A percentile compares a stretch with the other conserved stretches of the same genome.
Conservation (phyloP, 2,113 vertebrate genomes). For the Python bivittatus region DNA sequence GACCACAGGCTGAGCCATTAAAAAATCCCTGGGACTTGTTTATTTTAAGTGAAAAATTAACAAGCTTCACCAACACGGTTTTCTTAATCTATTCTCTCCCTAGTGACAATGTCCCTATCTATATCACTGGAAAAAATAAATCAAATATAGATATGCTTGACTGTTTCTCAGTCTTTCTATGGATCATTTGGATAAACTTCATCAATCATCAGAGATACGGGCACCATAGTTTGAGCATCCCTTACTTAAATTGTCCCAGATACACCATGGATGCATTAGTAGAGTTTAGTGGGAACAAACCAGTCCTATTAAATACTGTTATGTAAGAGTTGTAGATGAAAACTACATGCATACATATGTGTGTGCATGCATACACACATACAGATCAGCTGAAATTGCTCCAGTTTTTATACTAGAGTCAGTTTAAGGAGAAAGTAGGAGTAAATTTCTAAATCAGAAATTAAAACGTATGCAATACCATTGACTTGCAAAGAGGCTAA, state of each 20-base stretch:
- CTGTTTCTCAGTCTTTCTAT: background rate
- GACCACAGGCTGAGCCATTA: background rate
- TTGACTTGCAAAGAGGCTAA: background rate
- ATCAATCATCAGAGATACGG: background rate
- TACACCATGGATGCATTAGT: background rate
- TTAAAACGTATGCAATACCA: fast-evolving
- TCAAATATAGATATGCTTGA: background rate
- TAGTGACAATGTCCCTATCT: background rate
- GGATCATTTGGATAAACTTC: background rate
- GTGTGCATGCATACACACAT: too few relatives aligned
- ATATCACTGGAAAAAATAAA: background rate
- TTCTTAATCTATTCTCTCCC: background rate
- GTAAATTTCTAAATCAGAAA: background rate
- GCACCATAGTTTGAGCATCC: background rate
- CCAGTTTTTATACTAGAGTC: background rate
- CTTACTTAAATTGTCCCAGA: background rate
- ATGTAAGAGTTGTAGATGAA: background rate
- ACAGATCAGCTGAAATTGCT: too few relatives aligned
- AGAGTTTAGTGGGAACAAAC: background rate
- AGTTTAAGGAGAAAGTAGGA: background rate
- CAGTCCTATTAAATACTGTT: background rate
- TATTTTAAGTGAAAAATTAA: background rate
- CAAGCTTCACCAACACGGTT: background rate
- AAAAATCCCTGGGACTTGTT: background rate
- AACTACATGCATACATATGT: background rate